Evolutionary conservation across 2,888 invertebrate genomes (phyloP).

Genomic region (Kuschelorhynchus macadamiae): DNA sequence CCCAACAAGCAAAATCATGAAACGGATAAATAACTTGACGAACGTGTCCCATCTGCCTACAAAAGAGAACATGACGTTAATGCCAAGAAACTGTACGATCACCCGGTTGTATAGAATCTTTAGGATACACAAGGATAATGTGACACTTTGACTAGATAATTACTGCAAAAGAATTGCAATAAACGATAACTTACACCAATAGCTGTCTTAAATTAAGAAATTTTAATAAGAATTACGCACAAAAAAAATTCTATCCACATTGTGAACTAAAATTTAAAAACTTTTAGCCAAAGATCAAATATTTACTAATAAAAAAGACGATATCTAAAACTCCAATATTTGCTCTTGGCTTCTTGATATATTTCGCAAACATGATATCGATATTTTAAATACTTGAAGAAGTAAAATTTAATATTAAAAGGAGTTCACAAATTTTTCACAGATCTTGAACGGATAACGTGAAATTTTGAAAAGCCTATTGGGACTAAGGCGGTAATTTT

Average conservation of each 20-base stretch:
- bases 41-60: no score
- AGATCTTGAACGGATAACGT: neutral
- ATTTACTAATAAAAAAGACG: slow-evolving; percentile 37
- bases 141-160: no score
- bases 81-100: no score
- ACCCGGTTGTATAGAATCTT: no score
- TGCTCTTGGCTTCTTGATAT: slow-evolving; percentile 45
- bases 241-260: slow-evolving; percentile 35
- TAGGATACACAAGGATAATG: no score
- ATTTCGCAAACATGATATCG: slow-evolving; percentile 43
- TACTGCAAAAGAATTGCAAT: no score
- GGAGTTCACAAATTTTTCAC: slow-evolving; percentile 7
- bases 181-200: no score
- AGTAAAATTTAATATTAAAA: slow-evolving; percentile 37
- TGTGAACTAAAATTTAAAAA: slow-evolving; percentile 41
- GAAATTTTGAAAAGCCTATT: slow-evolving; percentile 7
- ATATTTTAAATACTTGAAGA: slow-evolving; percentile 32
- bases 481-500: slow-evolving; percentile 5
- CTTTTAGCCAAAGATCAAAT: slow-evolving; percentile 38
- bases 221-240: no score
- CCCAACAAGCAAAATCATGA: no score
- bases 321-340: slow-evolving; percentile 44
- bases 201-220: no score
- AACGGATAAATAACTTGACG: no score
- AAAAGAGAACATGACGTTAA: no score